A percentile compares a stretch with the other conserved stretches of the same genome.
These are phyloP conservation scores for Macquaria ambigua DNA, from an alignment of 2,113 vertebrate species.

Conservation along the genomic window DNA sequence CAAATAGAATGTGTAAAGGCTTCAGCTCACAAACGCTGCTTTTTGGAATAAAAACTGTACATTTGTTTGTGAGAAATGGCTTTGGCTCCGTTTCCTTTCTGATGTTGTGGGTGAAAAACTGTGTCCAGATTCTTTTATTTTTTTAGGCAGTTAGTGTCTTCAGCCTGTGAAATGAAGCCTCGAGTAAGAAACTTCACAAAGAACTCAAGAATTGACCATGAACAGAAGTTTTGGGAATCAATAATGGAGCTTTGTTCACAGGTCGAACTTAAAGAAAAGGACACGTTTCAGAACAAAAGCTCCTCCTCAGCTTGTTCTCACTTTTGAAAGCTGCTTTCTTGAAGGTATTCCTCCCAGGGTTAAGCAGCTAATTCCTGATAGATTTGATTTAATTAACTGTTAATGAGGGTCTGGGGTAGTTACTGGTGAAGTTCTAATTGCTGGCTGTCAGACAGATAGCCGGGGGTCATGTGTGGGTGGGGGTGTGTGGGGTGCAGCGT, in stretches of 20 bases:
- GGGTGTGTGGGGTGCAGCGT: slow-evolving; percentile 11
- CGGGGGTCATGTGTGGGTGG: slow-evolving; percentile 60
- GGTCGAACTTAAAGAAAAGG: background rate
- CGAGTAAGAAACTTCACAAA: background rate
- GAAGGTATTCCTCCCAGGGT: slow-evolving; percentile 55
- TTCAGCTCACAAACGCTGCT: slow-evolving; percentile 51
- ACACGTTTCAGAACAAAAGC: slow-evolving; percentile 45
- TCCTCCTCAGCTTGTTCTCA: background rate
- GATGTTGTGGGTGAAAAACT: background rate
- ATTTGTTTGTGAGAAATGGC: slow-evolving; percentile 41
- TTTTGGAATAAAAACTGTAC: slow-evolving; percentile 81
- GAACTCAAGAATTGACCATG: background rate
- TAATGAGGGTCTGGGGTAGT: slow-evolving; percentile 85
- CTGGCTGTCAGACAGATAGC: slow-evolving; percentile 76
- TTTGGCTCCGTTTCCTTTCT: background rate
- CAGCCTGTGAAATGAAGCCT: background rate
- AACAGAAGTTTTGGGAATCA: background rate
- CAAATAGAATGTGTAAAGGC: slow-evolving; percentile 69
- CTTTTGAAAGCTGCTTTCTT: slow-evolving; percentile 10
- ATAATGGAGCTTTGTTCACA: background rate
- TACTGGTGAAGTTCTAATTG: slow-evolving; percentile 84
- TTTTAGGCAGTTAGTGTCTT: background rate
- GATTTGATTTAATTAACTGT: slow-evolving; percentile 83
- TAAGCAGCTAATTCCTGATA: slow-evolving; percentile 77
- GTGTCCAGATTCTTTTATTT: background rate